These are phyloP conservation scores for Gracilinanus agilis DNA, from an alignment of 2,113 vertebrate genomes.

Conservation along the genomic window DNA sequence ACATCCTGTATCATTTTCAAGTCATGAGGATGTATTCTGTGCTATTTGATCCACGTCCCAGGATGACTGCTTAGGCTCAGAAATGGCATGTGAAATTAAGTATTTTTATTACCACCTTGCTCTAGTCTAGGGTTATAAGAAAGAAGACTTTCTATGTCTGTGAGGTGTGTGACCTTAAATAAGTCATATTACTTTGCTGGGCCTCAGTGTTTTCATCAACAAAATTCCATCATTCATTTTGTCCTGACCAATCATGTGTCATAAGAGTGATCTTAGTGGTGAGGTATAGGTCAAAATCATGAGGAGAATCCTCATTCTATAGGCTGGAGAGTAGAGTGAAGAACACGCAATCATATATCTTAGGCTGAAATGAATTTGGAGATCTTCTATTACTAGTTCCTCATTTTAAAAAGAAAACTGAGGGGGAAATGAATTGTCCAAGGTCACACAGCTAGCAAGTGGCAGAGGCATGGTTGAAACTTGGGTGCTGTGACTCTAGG, in stretches of 20 bases:
- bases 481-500: not conserved
- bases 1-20: not conserved
- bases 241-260: not conserved
- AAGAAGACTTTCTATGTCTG: not conserved
- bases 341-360: not conserved
- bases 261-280: not conserved
- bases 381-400: not conserved
- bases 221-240: conserved; percentile 2
- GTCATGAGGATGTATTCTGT: not conserved
- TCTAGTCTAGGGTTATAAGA: not conserved
- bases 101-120: not conserved
- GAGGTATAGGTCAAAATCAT: not conserved
- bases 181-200: not conserved
- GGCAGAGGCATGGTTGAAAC: not conserved
- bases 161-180: not conserved
- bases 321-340: not conserved
- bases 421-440: not conserved
- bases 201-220: not conserved
- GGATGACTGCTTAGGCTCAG: not conserved
- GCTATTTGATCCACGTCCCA: not conserved
- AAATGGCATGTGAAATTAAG: not conserved
- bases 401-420: not conserved
- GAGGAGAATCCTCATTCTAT: not conserved
- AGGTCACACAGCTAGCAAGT: too few species aligned
- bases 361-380: not conserved